Evolutionary conservation across 2,797 vertebrate genomes (phyloP), one percentile per base, ranked within the genome.

Genomic region (Pangasius mekongensis): DNA sequence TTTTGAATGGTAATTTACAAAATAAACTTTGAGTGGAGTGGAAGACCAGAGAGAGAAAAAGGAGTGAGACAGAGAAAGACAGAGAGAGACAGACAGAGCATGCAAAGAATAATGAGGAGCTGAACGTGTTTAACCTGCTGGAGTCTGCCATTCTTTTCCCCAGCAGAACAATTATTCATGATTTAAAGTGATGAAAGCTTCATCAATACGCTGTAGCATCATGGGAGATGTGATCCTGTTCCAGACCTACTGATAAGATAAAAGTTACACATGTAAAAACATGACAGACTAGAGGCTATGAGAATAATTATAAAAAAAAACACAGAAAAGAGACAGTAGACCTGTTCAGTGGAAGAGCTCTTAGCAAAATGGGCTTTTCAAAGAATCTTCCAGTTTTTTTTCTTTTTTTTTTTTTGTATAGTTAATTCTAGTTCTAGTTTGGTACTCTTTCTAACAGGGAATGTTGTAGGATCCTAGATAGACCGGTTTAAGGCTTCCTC

Each of bases 1-100:
- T 92, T 94, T 92, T 92, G 92, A 94, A 93, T 93, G 93, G 94
- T 95, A 93, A 95, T 95, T 93, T 94, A 92, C 90, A 92, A 93
- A 94, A 95, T 95, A 93, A 93, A 93, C 93, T 93, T 93, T 92
- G 78, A n/a, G 47, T 86, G 92, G 47, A 36, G 56, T 22, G 49
- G 16, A 83, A 47, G 54, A 83, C 49, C 36, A 81, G 18, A 62
- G 30, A 47, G n/a, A 52, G 56, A n/a, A 67, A 39, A 58, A 52
- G 91, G 91, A 77, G 6, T 54, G 74, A 80, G 30, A 80, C 0
- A 93, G 85, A 86, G 84, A 94, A 91, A 39, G 14, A 11, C 36
- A 81, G 88, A 93, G 91, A 87, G 89, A 90, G 85, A 93, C 87
- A 90, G 85, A 93, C 92, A 89, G 89, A 91, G 66, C 24, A 82